These are phyloP conservation scores for Amphimedon queenslandica DNA, from an alignment of 37 sponge, comb jelly and placozoan species.

Conservation along the genomic window DNA sequence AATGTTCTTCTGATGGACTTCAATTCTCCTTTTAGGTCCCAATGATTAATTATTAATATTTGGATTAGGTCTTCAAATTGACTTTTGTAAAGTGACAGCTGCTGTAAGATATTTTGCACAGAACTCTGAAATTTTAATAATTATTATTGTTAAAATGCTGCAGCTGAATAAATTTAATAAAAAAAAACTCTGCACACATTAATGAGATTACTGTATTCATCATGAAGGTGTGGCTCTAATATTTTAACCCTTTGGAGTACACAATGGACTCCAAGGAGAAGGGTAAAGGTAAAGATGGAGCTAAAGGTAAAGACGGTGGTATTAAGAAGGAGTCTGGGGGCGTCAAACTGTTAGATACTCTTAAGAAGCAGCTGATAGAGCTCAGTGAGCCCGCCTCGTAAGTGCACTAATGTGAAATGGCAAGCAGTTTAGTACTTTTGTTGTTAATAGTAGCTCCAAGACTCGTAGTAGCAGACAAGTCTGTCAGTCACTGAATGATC, in stretches of 20 bases:
- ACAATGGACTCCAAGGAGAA: too few species aligned
- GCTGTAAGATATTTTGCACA: too few species aligned
- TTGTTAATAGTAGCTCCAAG: constrained; percentile 12
- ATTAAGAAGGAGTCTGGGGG: constrained; percentile 7
- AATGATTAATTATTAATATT: neutral
- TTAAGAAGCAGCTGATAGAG: constrained; percentile 43
- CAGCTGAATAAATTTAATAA: too few species aligned
- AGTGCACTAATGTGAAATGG: neutral
- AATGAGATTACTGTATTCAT: too few species aligned
- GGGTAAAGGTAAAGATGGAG: too few species aligned
- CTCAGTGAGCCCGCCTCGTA: constrained; percentile 12
- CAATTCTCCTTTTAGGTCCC: neutral
- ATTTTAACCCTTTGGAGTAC: too few species aligned
- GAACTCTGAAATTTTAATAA: too few species aligned
- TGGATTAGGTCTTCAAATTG: neutral
- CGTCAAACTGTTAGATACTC: constrained; percentile 27
- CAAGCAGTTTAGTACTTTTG: neutral
- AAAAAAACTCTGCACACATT: too few species aligned
- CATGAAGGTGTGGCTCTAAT: too few species aligned
- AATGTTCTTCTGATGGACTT: constrained; percentile 32
- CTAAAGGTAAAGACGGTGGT: too few species aligned
- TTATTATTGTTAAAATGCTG: too few species aligned
- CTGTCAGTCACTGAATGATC: constrained; percentile 26
- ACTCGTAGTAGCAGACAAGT: constrained; percentile 28
- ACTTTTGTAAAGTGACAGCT: too few species aligned